phyloP scores from a whole-genome alignment of 2,113 vertebrate genomes.

The Theristicus caerulescens region DNA sequence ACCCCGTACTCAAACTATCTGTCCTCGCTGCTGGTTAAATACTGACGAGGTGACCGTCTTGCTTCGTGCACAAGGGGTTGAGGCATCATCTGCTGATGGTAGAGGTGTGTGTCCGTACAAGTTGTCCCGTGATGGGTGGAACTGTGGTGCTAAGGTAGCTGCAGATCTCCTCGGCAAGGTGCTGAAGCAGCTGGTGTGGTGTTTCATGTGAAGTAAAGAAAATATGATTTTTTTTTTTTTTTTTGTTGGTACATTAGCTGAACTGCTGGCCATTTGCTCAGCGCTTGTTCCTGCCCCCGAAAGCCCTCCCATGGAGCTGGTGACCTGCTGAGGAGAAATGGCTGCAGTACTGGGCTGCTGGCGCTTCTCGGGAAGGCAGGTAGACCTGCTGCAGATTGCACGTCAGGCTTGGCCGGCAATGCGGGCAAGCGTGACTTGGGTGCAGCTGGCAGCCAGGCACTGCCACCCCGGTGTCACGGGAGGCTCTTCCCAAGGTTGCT shows the following conservation, averaged over 20 bases:
- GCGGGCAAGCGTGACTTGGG: background rate
- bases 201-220: background rate
- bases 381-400: background rate
- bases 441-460: background rate
- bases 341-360: background rate
- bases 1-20: accelerated
- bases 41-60: accelerated
- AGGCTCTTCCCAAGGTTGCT: background rate
- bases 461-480: background rate
- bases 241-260: background rate
- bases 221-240: background rate
- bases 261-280: background rate
- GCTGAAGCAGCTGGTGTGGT: background rate
- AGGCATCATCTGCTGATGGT: background rate
- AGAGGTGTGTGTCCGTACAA: accelerated
- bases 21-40: background rate
- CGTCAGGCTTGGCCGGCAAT: background rate
- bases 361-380: background rate
- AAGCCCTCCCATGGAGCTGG: background rate
- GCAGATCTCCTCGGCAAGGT: no score
- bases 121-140: background rate
- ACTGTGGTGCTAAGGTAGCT: background rate
- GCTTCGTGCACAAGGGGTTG: background rate
- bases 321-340: background rate
- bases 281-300: background rate